phyloP scores from a whole-genome alignment of 2,888 invertebrate species.

The Cyclophora punctaria region DNA sequence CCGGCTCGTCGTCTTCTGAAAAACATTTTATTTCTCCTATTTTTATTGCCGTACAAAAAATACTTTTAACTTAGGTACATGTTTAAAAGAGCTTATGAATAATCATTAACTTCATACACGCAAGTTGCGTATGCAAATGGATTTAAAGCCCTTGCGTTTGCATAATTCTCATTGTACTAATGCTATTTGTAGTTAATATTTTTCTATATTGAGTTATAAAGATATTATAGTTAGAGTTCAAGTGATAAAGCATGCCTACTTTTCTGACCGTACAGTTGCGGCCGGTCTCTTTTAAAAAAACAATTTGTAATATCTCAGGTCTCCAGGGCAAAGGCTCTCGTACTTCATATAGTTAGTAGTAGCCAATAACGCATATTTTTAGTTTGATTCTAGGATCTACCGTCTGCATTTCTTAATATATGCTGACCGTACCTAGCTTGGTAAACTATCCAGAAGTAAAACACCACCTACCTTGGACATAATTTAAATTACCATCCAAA shows the following conservation, averaged over 20 bases:
- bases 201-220: too few species aligned
- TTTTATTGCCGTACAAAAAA: not conserved
- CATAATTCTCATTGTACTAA: too few species aligned
- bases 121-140: not conserved
- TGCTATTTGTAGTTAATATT: too few species aligned
- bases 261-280: too few species aligned
- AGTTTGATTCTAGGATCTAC: not conserved
- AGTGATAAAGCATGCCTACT: too few species aligned
- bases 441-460: conserved; percentile 16
- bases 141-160: too few species aligned
- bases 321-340: not conserved
- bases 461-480: conserved; percentile 6
- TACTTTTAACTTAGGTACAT: not conserved
- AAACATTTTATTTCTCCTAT: conserved; percentile 7
- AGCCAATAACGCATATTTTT: too few species aligned
- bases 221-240: too few species aligned
- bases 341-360: not conserved
- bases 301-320: not conserved
- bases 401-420: not conserved
- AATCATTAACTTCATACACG: not conserved
- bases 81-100: not conserved
- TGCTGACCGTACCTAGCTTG: not conserved
- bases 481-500: conserved; percentile 24
- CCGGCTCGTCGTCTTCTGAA: conserved; percentile 41
- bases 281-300: not conserved